Base-by-base conservation (phyloP, 2,888 invertebrate species). In the Capitulum mitella region DNA sequence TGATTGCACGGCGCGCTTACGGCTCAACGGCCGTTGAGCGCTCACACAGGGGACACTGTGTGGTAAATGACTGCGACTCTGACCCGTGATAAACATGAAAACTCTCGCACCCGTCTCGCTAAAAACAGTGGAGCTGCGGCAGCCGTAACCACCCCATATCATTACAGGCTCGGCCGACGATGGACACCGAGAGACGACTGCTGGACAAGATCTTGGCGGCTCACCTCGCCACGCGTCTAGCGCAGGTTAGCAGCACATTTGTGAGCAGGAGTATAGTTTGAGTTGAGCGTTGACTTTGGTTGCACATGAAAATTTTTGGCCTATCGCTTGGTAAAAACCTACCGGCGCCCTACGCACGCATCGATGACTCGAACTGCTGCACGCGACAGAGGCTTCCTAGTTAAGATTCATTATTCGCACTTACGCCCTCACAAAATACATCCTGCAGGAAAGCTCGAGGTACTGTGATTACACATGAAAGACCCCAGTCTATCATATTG, bases 201-300 rank as follows among this genome's bases (percentile, higher is more conserved):
- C 8, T 6, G 5, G 51, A 51, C 16, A 0, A 51, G 22, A 16
- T 19, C 19, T 22, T 19, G 22, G 51, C 51, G 22, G 22, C 51
- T 22, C 16, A 22, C 51, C 51, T 6, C 51, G 22, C 22, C n/a
- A n/a, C n/a, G n/a, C n/a, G n/a, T n/a, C n/a, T n/a, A n/a, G n/a
- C n/a, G n/a, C n/a, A n/a, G 51, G 51, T 22, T 1, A 2, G 58
- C 58, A 14, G 29, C 32, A 16, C 61, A 16, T 32, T 32, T 32
- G 61, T 61, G 32, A 61, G 61, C 61, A 32, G 32, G 12, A 61
- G 32, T 3, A 61, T 61, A 10, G 61, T 3, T 61, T 3, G 61
- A 8, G 70, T 37, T 70, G 70, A 70, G 70, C 70, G 6, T 16
- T 37, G 70, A 34, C 70, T 70, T 70, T 70, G 70, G 70, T 70